These are phyloP conservation scores for Larimichthys crocea DNA, from an alignment of 2,113 vertebrate genomes.

Conservation along the genomic window DNA sequence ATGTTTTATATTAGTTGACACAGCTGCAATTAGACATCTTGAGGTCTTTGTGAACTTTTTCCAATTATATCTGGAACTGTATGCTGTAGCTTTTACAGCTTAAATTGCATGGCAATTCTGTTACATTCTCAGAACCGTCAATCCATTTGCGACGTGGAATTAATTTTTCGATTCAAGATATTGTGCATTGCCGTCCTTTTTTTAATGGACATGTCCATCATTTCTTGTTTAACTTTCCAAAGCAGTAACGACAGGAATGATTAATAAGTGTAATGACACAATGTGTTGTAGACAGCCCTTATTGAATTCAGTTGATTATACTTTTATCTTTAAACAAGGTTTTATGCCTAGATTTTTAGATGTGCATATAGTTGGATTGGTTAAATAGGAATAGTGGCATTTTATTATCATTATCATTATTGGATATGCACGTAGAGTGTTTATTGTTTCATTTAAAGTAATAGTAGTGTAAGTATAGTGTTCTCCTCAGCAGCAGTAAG, in stretches of 20 bases:
- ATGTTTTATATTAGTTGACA: slow-evolving; percentile 72
- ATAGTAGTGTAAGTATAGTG: slow-evolving; percentile 16
- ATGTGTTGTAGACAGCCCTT: slow-evolving; percentile 27
- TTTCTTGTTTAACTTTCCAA: slow-evolving; percentile 58
- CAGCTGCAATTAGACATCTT: slow-evolving; percentile 71
- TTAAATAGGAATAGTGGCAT: background rate
- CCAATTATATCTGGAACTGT: slow-evolving; percentile 67
- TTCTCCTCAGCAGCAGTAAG: slow-evolving; percentile 52
- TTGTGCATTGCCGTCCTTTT: slow-evolving; percentile 61
- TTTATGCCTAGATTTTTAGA: background rate
- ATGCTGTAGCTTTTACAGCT: slow-evolving; percentile 49
- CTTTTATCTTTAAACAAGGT: slow-evolving; percentile 19
- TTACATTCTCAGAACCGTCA: slow-evolving; percentile 61
- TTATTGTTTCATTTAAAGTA: background rate
- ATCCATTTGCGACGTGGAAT: slow-evolving; percentile 69
- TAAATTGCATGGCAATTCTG: slow-evolving; percentile 67
- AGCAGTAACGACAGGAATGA: slow-evolving; percentile 50
- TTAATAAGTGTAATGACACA: slow-evolving; percentile 70
- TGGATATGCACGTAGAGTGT: background rate
- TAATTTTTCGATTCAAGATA: slow-evolving; percentile 67
- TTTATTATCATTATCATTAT: too few species aligned
- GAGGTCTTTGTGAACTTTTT: slow-evolving; percentile 73
- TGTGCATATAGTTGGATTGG: background rate
- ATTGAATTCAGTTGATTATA: slow-evolving; percentile 38
- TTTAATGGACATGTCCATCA: slow-evolving; percentile 82